Percentiles rank a stretch among this genome's conserved stretches.
phyloP scores from a whole-genome alignment of 2,797 vertebrate species.

The Perodicticus potto region DNA sequence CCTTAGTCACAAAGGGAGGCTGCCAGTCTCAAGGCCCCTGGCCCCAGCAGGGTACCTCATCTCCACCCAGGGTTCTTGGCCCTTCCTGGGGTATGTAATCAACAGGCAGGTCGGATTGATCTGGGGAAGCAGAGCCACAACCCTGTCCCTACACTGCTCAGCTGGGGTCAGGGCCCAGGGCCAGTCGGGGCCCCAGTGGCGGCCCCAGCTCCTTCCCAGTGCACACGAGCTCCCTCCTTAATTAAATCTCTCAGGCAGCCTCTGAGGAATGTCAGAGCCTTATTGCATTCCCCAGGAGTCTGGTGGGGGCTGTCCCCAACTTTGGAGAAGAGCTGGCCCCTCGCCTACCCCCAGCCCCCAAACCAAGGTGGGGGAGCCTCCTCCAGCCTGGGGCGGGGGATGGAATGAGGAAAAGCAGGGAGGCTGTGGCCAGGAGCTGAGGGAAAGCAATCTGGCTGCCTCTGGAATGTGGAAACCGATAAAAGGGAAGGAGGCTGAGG shows the following conservation, averaged over 20 bases:
- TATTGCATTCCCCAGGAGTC: constrained; percentile 83
- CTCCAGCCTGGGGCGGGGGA: constrained; percentile 54
- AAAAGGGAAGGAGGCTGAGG: constrained; percentile 77
- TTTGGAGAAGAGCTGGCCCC: constrained; percentile 56
- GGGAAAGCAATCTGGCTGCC: constrained; percentile 77
- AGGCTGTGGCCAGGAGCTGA: constrained; percentile 71
- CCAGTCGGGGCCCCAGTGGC: not conserved
- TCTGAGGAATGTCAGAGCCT: constrained; percentile 92
- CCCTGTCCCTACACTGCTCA: not conserved
- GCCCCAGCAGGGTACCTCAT: not conserved
- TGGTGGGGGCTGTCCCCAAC: constrained; percentile 46
- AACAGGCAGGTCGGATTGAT: not conserved
- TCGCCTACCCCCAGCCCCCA: constrained; percentile 32
- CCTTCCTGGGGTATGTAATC: not conserved
- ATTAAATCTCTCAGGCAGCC: constrained; percentile 96
- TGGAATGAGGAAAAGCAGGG: constrained; percentile 86
- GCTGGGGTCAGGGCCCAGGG: not conserved
- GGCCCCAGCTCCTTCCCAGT: not conserved
- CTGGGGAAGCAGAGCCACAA: not conserved
- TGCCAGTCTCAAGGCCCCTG: not conserved
- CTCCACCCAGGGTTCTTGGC: not conserved
- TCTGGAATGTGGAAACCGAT: constrained; percentile 84
- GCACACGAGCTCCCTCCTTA: constrained; percentile 86
- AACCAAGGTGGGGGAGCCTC: constrained; percentile 70
- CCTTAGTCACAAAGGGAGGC: constrained; percentile 72